These are phyloP conservation scores for Charaxes varanes DNA, from an alignment of 1,140 invertebrate species.

Conservation along the genomic window DNA sequence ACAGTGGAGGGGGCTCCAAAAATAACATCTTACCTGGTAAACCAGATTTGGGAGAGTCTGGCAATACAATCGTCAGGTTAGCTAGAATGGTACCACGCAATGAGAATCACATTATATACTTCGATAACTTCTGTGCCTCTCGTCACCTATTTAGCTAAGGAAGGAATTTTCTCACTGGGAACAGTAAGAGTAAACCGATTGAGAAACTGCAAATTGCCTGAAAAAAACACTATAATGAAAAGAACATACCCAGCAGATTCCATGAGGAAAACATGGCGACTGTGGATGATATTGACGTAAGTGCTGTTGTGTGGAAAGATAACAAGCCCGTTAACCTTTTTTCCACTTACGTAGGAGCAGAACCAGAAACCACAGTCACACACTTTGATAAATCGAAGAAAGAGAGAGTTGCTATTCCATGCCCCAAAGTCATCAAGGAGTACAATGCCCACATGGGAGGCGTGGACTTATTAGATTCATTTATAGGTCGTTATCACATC, in stretches of 20 bases:
- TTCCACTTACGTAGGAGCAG: slow-evolving; percentile 33
- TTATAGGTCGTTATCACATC: slow-evolving; percentile 13
- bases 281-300: slow-evolving; percentile 33
- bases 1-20: slow-evolving; percentile 31
- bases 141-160: slow-evolving; percentile 30
- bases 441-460: slow-evolving; percentile 70
- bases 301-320: slow-evolving; percentile 34
- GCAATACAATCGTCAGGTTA: slow-evolving; percentile 39
- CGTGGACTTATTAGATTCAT: slow-evolving; percentile 13
- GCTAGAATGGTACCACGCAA: slow-evolving; percentile 28
- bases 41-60: slow-evolving; percentile 43
- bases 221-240: background rate
- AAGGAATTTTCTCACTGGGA: slow-evolving; percentile 46
- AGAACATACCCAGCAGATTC: slow-evolving; percentile 3
- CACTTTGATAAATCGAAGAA: slow-evolving; percentile 38
- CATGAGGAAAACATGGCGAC: slow-evolving; percentile 33
- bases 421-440: slow-evolving; percentile 61
- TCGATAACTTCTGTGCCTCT: slow-evolving; percentile 47
- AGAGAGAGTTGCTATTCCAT: slow-evolving; percentile 49
- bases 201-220: background rate
- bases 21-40: slow-evolving; percentile 25
- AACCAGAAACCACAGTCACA: slow-evolving; percentile 29
- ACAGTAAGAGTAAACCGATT: slow-evolving; percentile 35
- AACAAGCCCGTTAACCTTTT: slow-evolving; percentile 33
- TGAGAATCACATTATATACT: slow-evolving; percentile 29